These are phyloP conservation scores for Nothoprocta perdicaria DNA, from an alignment of 2,113 vertebrate genomes.

Conservation along the genomic window DNA sequence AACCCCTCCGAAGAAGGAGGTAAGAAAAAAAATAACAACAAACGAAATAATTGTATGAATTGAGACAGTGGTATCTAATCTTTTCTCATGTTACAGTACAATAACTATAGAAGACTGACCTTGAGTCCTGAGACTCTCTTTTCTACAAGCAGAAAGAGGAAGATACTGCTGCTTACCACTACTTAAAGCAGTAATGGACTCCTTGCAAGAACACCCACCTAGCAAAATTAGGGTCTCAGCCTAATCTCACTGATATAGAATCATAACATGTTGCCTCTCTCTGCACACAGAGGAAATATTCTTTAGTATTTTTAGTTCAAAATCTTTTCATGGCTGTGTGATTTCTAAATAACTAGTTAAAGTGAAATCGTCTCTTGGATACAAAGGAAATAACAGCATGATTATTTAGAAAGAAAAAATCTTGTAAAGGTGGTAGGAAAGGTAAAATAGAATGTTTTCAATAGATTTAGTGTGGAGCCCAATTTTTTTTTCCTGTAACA, in stretches of 20 bases:
- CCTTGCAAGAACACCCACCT: rapidly evolving
- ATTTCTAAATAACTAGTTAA: background rate
- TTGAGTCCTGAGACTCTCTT: background rate
- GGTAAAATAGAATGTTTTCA: background rate
- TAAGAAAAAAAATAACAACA: background rate
- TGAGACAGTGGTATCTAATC: background rate
- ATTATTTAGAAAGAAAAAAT: background rate
- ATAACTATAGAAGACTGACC: background rate
- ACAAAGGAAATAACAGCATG: background rate
- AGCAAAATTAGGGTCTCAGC: background rate
- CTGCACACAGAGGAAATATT: slow-evolving; percentile 4
- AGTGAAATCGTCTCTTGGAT: background rate
- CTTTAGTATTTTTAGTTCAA: slow-evolving; percentile 14
- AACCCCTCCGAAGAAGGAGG: background rate
- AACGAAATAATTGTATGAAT: background rate
- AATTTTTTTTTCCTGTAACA: background rate
- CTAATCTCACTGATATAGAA: background rate
- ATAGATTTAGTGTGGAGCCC: background rate
- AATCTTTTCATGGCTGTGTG: background rate
- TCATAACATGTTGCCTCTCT: background rate
- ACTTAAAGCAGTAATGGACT: background rate
- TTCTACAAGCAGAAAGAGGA: background rate
- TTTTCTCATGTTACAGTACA: background rate
- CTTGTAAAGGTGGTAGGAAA: background rate
- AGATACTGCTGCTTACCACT: background rate